Base-by-base conservation (phyloP, 2,797 vertebrate species). In the Merluccius polli region DNA sequence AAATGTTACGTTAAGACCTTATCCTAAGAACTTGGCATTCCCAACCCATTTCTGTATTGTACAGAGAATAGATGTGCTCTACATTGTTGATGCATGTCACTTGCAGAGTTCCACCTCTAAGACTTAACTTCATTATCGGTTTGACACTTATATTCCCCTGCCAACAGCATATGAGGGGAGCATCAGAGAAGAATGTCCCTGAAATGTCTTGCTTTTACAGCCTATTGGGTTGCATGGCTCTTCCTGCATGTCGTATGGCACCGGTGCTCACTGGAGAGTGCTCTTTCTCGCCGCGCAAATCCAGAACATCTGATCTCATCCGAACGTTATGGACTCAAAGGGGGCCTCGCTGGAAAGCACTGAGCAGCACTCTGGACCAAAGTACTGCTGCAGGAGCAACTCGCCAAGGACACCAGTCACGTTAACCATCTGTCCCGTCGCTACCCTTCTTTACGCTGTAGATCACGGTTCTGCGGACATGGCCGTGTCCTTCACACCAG, bases 401-500 rank as follows among this genome's bases (percentile, higher is more conserved):
- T 9, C 33, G 32, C 68, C 74, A 75, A 76, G 76, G 80, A 78
- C 76, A 79, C 31, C 52, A 68, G 74, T 78, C 71, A 68, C 35
- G 81, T 83, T 86, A 82, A 83, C 74, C 80, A 77, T 79, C 80
- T 32, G 52, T 72, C 77, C 76, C 33, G 10, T 75, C 13, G 4
- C 52, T 63, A 68, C 33, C 63, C 33, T 81, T 79, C 79, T 68
- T 82, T 59, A 82, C 85, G 75, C 71, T 75, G 73, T 82, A 82
- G 72, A 74, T 84, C 78, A 82, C 48, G 38, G 2, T 41, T 10
- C 78, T 80, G 80, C 12, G 71, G 85, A 86, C 80, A 83, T 75
- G 83, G 52, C 72, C 76, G 75, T 81, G 82, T 83, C 86, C 85
- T 83, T 90, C 83, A 87, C 75, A 35, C 77, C 70, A 71, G 29